Conservation (phyloP, 2,113 vertebrate species). For the Morone saxatilis region DNA sequence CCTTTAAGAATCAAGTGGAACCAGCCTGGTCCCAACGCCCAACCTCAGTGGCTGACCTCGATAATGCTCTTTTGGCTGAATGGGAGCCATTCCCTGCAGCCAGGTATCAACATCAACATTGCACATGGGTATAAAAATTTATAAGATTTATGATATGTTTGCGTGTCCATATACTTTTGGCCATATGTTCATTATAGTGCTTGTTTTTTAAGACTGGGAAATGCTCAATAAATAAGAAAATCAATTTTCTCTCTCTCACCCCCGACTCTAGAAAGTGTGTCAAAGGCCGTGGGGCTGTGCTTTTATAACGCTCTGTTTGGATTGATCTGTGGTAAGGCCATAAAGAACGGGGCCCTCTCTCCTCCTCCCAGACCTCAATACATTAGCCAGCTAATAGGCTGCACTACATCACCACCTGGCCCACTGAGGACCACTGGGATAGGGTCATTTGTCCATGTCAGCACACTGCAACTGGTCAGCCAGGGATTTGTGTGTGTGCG, state of each 20-base stretch:
- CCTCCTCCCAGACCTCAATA: constrained; percentile 53
- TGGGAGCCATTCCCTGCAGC: too few species aligned
- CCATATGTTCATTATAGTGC: background rate
- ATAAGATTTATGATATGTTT: background rate
- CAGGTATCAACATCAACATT: background rate
- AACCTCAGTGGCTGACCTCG: background rate
- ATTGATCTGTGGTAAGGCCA: constrained; percentile 53
- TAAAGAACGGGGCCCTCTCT: constrained; percentile 17
- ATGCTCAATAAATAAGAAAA: too few species aligned
- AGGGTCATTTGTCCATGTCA: constrained; percentile 71
- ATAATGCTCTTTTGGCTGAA: too few species aligned
- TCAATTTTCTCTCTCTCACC: background rate
- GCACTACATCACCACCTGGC: constrained; percentile 62
- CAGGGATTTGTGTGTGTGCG: background rate
- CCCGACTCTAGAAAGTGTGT: constrained; percentile 33
- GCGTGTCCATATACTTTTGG: constrained; percentile 15
- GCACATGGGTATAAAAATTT: background rate
- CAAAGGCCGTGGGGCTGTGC: constrained; percentile 29
- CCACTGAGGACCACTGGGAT: constrained; percentile 52
- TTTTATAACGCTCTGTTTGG: constrained; percentile 39
- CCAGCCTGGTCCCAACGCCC: background rate
- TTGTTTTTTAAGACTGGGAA: background rate
- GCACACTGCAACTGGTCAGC: constrained; percentile 43
- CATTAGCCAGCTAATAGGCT: constrained; percentile 71
- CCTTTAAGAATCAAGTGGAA: background rate